A percentile compares a stretch with the other conserved stretches of the same genome.
Conservation (phyloP, 2,113 vertebrate genomes). For the Glaucidium brasilianum region DNA sequence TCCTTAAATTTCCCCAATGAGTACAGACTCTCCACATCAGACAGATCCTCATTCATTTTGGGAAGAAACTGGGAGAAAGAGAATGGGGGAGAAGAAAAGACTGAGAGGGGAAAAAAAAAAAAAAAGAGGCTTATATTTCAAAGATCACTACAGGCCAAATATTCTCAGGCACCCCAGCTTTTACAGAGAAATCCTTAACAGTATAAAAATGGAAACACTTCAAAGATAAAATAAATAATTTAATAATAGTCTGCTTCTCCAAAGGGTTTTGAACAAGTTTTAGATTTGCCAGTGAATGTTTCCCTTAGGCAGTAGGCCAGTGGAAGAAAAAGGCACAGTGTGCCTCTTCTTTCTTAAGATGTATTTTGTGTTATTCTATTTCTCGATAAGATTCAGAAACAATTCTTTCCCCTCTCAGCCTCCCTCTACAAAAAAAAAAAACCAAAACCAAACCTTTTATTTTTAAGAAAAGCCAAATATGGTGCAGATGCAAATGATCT, state of each 20-base stretch:
- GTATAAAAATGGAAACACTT: constrained; percentile 65
- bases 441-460: too few species aligned
- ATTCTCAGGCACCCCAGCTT: constrained; percentile 31
- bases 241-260: constrained; percentile 59
- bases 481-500: background rate
- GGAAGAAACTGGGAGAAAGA: constrained; percentile 8
- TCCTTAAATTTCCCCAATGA: constrained; percentile 12
- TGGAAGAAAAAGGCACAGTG: constrained; percentile 37
- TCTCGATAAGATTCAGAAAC: constrained; percentile 45
- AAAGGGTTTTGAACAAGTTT: constrained; percentile 67
- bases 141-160: constrained; percentile 57
- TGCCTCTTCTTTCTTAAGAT: constrained; percentile 10
- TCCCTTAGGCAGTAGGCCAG: constrained; percentile 60
- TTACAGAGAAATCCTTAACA: constrained; percentile 58
- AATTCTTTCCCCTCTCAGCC: background rate
- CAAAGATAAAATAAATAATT: constrained; percentile 72
- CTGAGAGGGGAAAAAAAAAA: background rate
- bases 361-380: constrained; percentile 40
- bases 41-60: constrained; percentile 21
- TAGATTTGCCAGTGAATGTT: constrained; percentile 66
- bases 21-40: background rate
- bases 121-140: constrained; percentile 37
- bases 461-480: background rate
- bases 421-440: background rate
- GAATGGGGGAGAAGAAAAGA: constrained; percentile 30